A percentile compares a stretch with the other conserved stretches of the same genome.
Conservation (phyloP, 1,140 invertebrate species). For the Heliconius eleuchia region DNA sequence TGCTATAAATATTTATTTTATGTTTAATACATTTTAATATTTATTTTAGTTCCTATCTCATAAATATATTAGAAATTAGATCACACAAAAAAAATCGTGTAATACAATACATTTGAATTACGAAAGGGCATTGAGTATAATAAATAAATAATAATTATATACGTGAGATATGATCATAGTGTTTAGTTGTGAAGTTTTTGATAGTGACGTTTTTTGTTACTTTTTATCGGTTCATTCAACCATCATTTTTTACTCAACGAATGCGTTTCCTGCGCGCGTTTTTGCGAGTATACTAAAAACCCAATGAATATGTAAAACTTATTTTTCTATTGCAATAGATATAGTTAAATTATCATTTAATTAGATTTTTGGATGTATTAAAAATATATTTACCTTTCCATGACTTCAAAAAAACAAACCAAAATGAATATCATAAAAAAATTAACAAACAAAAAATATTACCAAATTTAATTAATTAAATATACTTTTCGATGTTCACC, state of each 20-base stretch:
- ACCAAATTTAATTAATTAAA: slow-evolving; percentile 14
- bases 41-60: no score
- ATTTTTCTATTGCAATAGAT: no score
- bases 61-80: no score
- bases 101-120: background rate
- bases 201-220: background rate
- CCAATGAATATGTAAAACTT: background rate
- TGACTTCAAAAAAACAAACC: no score
- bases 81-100: background rate
- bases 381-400: no score
- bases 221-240: slow-evolving; percentile 30
- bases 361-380: no score
- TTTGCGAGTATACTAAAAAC: slow-evolving; percentile 16
- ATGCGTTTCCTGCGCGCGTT: slow-evolving; percentile 31
- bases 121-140: background rate
- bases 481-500: background rate
- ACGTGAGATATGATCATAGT: background rate
- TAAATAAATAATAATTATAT: background rate
- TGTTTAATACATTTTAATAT: no score
- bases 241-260: slow-evolving; percentile 29
- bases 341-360: no score
- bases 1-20: no score
- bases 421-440: background rate
- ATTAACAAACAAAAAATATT: background rate
- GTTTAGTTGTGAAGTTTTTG: background rate